These are phyloP conservation scores for Clarias magur DNA, from an alignment of 2,113 vertebrate genomes.

Conservation along the genomic window DNA sequence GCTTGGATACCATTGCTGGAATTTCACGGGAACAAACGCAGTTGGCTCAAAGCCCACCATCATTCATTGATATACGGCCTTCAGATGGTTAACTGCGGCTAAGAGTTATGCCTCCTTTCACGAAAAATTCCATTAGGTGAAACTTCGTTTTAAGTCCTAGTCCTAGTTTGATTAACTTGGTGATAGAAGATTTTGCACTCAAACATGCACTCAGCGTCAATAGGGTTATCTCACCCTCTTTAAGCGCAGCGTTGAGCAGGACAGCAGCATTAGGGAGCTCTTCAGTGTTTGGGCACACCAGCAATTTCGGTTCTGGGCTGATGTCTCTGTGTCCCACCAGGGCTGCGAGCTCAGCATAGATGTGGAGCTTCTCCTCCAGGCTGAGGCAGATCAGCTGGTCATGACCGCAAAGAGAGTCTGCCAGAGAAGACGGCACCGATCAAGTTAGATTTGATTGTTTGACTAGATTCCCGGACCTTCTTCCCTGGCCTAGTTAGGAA, in stretches of 20 bases:
- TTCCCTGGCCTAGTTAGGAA: background rate
- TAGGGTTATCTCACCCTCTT: conserved; percentile 77
- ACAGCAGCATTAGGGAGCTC: conserved; percentile 81
- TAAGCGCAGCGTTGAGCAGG: conserved; percentile 82
- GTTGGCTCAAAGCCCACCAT: no score
- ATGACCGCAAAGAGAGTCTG: conserved; percentile 77
- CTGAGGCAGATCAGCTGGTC: conserved; percentile 88
- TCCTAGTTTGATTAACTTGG: background rate
- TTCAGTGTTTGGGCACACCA: conserved; percentile 78
- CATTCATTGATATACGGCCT: no score
- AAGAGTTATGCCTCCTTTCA: no score
- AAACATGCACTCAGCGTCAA: background rate
- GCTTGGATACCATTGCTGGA: no score
- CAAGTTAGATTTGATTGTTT: background rate
- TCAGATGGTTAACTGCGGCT: no score
- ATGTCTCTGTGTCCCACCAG: conserved; percentile 73
- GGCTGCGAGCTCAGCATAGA: conserved; percentile 78
- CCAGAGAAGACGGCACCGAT: background rate
- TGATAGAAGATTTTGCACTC: background rate
- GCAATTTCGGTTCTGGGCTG: conserved; percentile 75
- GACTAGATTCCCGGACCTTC: background rate
- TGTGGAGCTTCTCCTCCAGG: conserved; percentile 89
- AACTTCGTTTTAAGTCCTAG: no score
- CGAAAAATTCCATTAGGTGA: no score
- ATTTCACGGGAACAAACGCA: no score